Evolutionary conservation across 1,140 invertebrate species (phyloP), one percentile per base, ranked within the genome.

Genomic region (Aphis craccivora): DNA sequence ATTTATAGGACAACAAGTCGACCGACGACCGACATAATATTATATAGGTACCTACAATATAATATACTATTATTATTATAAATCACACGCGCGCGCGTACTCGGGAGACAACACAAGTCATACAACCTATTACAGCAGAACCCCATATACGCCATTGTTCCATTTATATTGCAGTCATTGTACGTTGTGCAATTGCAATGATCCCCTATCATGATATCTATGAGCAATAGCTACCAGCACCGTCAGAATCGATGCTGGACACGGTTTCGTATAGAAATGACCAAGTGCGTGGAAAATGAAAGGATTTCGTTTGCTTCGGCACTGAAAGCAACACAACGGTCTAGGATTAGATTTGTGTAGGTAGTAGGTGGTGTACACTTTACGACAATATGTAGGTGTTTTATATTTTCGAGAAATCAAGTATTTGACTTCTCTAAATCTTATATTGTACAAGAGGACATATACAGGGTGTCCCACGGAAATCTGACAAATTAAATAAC

Each of bases 41-140:
- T 76, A 76, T 76, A 5, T 18, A n/a, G n/a, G n/a, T n/a, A 51
- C 14, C 48, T 51, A n/a, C 30, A 18, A 76, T 76, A n/a, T 35
- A 76, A 76, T 76, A 76, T n/a, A n/a, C n/a, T 76, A 76, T 76
- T n/a, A 67, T 67, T 67, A 76, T 76, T 55, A 89, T 55, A 55
- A 55, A 89, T 89, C 88, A 55, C 48, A 25, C 35, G 14, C 51
- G 8, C 22, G 9, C 48, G 87, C 23, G 23, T 18, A 37, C 20
- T 89, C 87, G 87, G 45, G 87, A 51, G 87, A 89, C 87, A 89
- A 76, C 84, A n/a, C 30, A 76, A 84, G 83, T 84, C 40, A 25
- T 14, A 76, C 60, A 76, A 87, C 84, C n/a, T 89, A 89, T 89
- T 53, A 48, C 87, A n/a, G 84, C 84, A 87, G n/a, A 89, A 53